Evolutionary conservation across 2,888 invertebrate genomes (phyloP).

Genomic region (Eristalis tenax): DNA sequence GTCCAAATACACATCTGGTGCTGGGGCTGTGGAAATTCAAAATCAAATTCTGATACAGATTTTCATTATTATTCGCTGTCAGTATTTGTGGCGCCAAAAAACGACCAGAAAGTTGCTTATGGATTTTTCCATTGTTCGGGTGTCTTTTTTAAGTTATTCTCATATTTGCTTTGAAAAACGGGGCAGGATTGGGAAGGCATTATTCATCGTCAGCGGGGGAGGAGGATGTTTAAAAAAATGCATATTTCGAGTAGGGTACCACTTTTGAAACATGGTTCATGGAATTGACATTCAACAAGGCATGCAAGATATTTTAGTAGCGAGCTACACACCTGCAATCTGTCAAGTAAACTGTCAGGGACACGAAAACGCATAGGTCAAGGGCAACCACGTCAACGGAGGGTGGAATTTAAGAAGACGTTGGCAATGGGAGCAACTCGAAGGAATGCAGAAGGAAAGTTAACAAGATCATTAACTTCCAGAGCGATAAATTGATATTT

Average conservation of each 20-base stretch:
- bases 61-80: slow-evolving; percentile 9
- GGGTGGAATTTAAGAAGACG: too few species aligned
- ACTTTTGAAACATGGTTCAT: not conserved
- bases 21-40: slow-evolving; percentile 2
- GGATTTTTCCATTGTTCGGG: not conserved
- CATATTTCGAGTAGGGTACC: not conserved
- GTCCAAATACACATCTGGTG: slow-evolving; percentile 7
- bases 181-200: not conserved
- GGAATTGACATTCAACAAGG: not conserved
- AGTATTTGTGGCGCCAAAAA: slow-evolving; percentile 27
- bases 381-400: not conserved
- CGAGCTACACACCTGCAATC: too few species aligned
- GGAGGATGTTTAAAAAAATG: not conserved
- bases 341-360: too few species aligned
- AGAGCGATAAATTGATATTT: too few species aligned
- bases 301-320: not conserved
- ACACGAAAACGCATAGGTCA: not conserved
- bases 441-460: too few species aligned
- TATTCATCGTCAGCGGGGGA: not conserved
- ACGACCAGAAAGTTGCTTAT: not conserved
- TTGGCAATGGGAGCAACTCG: too few species aligned
- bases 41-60: not conserved
- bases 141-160: not conserved
- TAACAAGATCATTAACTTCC: too few species aligned
- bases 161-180: not conserved